These are phyloP conservation scores for Coreius guichenoti DNA, from an alignment of 2,797 vertebrate genomes.

Conservation along the genomic window DNA sequence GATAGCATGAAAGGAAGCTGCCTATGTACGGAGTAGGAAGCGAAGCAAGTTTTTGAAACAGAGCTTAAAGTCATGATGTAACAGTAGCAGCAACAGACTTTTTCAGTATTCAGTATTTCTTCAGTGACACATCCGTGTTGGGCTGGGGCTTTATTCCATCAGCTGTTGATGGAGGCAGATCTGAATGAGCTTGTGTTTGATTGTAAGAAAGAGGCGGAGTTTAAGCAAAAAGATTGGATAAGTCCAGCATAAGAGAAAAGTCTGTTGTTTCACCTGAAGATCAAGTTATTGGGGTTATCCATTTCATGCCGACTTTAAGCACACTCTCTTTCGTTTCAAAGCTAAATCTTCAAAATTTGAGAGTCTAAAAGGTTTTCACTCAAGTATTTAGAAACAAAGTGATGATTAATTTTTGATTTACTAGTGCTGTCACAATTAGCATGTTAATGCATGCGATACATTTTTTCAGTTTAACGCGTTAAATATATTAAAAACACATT, in stretches of 20 bases:
- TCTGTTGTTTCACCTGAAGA: no score
- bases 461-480: no score
- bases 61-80: neutral
- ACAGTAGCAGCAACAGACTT: neutral
- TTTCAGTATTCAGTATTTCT: neutral
- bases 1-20: neutral
- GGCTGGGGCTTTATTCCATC: neutral
- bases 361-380: slow-evolving; percentile 3
- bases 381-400: slow-evolving; percentile 10
- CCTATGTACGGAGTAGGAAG: neutral
- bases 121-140: neutral
- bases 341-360: neutral
- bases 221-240: no score
- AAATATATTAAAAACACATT: no score
- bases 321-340: neutral
- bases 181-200: neutral
- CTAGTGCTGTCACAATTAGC: neutral
- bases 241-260: no score
- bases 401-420: neutral
- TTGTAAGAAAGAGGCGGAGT: no score
- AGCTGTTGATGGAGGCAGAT: neutral
- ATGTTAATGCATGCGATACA: no score
- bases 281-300: no score
- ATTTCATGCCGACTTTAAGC: neutral
- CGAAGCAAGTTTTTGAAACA: neutral